These are phyloP conservation scores for Cacatua alba DNA, from an alignment of 2,113 vertebrate genomes.

Conservation along the genomic window DNA sequence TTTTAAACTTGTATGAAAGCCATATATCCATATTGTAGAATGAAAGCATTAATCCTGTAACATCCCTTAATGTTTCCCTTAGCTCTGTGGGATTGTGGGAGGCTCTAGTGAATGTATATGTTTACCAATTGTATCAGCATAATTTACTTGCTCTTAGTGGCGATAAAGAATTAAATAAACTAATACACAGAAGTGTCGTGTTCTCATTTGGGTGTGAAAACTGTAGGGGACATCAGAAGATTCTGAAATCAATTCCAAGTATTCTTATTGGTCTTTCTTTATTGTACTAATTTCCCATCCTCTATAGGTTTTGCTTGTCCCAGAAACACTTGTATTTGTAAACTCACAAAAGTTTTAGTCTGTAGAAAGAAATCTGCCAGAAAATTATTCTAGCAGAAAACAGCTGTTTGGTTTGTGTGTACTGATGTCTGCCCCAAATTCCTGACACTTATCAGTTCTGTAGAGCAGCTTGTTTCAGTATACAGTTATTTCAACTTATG, in stretches of 20 bases:
- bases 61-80: slow-evolving; percentile 49
- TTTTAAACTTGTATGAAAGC: slow-evolving; percentile 60
- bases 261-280: neutral
- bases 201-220: slow-evolving; percentile 10
- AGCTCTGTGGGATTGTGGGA: slow-evolving; percentile 27
- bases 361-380: neutral
- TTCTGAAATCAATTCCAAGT: neutral
- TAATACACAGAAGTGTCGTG: slow-evolving; percentile 7
- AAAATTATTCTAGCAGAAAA: neutral
- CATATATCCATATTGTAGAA: slow-evolving; percentile 52
- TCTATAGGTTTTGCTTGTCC: neutral
- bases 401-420: neutral
- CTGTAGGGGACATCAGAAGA: neutral
- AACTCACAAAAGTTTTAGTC: neutral
- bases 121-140: slow-evolving; percentile 29
- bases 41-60: slow-evolving; percentile 61
- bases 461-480: neutral
- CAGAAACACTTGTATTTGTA: neutral
- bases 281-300: neutral
- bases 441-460: neutral
- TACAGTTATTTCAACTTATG: neutral
- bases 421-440: neutral
- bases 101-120: slow-evolving; percentile 20
- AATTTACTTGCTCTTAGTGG: slow-evolving; percentile 55
- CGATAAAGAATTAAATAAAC: slow-evolving; percentile 54